phyloP scores from a whole-genome alignment of 2,797 vertebrate genomes.

The Fundulus diaphanus region DNA sequence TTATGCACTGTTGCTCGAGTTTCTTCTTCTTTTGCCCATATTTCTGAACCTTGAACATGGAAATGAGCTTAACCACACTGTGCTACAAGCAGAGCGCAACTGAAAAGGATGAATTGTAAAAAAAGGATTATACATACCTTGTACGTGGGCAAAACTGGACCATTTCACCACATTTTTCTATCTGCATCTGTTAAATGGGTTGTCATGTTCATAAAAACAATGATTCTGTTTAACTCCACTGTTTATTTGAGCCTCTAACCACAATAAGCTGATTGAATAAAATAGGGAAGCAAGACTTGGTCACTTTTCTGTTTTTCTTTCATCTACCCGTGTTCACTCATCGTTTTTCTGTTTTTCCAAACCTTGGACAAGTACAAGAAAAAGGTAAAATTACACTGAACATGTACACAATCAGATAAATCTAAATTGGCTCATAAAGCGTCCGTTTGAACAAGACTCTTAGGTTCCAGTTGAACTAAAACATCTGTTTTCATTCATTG shows the following conservation, averaged over 20 bases:
- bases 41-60: neutral
- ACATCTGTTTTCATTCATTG: neutral
- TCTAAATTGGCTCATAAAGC: neutral
- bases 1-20: too few relatives aligned
- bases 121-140: too few relatives aligned
- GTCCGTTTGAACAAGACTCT: neutral
- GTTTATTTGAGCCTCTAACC: neutral
- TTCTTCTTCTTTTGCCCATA: neutral
- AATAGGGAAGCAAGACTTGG: neutral
- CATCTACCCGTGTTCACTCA: neutral
- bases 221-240: neutral
- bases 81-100: neutral
- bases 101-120: too few relatives aligned
- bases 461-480: neutral
- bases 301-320: neutral
- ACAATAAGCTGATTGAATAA: neutral
- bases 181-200: neutral
- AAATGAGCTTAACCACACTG: neutral
- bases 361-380: neutral
- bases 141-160: too few relatives aligned
- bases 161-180: neutral
- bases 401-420: too few relatives aligned
- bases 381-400: neutral
- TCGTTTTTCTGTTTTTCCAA: neutral
- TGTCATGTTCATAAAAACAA: neutral